Base-by-base conservation (phyloP, 2,888 invertebrate genomes). In the Stenodema calcarata region DNA sequence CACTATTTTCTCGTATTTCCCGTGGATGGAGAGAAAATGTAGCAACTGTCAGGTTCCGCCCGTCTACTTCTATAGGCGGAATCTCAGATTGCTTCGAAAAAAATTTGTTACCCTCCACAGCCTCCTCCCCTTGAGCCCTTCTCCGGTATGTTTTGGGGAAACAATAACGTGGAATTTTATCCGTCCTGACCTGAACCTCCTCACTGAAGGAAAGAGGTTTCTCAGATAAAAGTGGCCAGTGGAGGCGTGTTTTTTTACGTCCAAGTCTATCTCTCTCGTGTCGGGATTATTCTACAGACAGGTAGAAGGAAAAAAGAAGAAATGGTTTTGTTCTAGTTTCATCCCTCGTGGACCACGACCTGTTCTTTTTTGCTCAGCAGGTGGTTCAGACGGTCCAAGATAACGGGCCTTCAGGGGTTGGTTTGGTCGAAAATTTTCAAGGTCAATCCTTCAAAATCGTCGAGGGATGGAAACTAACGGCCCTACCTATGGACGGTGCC, bases 111-210 rank as follows among this genome's bases (percentile, higher is more conserved):
- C 41, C n/a, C 27, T 70, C 70, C 28, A 35, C 41, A n/a, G 16
- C 14, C n/a, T 1, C 35, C 41, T 9, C 41, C 41, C 16, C 14
- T 35, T 18, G 75, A 11, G n/a, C 75, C n/a, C n/a, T n/a, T 30
- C 41, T 16, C 14, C 75, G n/a, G 50, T 50, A 50, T 76, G n/a
- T 76, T 14, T 12, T n/a, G 41, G 42, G 41, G 75, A 76, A 76
- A 76, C 75, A 76, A 76, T 76, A 76, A 76, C 75, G 75, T 76
- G 75, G 75, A 76, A 76, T 76, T 76, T 76, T 76, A 76, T 76
- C 75, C 75, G 35, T 41, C 42, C 75, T 76, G 75, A 76, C 75
- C 75, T 41, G 35, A 35, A 35, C 35, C 35, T 35, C 7, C 7
- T 7, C 35, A 35, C 35, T 7, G 75, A 14, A 76, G 75, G 14